Percentiles rank a stretch among this genome's conserved stretches.
These are phyloP conservation scores for Archaeoteleia sp. DNA, from an alignment of 2,888 invertebrate species.

Conservation along the genomic window DNA sequence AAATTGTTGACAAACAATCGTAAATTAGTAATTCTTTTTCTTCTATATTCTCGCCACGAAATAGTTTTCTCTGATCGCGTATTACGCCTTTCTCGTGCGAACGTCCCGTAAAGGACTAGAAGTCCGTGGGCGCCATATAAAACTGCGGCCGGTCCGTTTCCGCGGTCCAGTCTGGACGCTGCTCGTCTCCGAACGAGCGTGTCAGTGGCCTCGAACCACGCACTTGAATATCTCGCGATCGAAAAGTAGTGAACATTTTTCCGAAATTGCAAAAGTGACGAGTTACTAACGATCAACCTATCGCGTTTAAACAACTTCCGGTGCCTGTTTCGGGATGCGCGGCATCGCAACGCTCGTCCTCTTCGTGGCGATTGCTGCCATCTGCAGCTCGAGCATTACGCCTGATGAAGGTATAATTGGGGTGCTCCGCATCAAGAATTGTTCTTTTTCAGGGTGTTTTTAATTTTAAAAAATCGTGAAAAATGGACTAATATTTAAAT, in stretches of 20 bases:
- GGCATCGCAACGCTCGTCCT: conserved; percentile 56
- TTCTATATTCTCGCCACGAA: conserved; percentile 45
- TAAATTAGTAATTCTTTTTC: conserved; percentile 12
- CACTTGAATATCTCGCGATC: conserved; percentile 20
- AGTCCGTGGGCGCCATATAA: conserved; percentile 73
- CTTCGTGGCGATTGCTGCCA: conserved; percentile 57
- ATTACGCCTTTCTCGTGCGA: conserved; percentile 52
- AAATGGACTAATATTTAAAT: no score
- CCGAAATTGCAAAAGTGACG: background rate
- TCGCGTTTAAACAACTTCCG: background rate
- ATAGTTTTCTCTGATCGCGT: conserved; percentile 48
- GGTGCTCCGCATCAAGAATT: no score
- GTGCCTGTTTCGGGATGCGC: conserved; percentile 52
- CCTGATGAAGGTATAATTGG: conserved; percentile 67
- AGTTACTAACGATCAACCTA: no score
- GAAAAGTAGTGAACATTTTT: background rate
- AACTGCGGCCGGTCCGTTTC: conserved; percentile 65
- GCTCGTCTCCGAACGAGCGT: conserved; percentile 58
- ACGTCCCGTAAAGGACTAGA: conserved; percentile 58
- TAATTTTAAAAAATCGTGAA: no score
- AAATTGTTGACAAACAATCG: background rate
- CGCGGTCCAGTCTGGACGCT: conserved; percentile 65
- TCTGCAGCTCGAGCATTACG: conserved; percentile 58
- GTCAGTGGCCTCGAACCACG: conserved; percentile 53
- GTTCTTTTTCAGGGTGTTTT: no score